These are phyloP conservation scores for Acanthiza pusilla DNA, from an alignment of 2,797 vertebrate species.

Conservation along the genomic window DNA sequence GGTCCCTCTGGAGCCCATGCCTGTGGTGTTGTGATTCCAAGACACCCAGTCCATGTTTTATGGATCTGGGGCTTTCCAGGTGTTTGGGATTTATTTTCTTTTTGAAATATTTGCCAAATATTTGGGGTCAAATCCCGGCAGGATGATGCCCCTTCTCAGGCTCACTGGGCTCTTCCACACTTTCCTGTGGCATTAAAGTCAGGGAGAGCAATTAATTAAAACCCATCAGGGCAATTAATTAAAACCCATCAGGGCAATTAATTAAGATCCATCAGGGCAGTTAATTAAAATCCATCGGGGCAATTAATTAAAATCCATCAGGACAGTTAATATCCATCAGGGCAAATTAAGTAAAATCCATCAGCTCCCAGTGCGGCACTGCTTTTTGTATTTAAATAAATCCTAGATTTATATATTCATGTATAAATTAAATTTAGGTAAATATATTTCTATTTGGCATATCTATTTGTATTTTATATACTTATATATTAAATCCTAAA, in stretches of 20 bases:
- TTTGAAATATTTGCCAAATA: background rate
- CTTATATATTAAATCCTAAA: no score
- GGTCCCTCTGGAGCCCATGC: background rate
- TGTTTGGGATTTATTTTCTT: background rate
- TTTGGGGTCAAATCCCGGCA: background rate
- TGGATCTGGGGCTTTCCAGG: background rate
- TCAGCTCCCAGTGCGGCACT: background rate
- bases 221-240: background rate
- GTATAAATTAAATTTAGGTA: background rate
- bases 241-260: background rate
- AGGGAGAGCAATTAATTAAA: background rate
- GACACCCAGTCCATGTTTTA: background rate
- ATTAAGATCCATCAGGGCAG: background rate
- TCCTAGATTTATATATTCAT: background rate
- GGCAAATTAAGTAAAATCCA: background rate
- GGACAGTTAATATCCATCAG: background rate
- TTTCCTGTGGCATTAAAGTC: background rate
- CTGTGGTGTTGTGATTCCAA: background rate
- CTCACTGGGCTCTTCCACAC: rapidly evolving
- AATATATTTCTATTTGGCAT: background rate
- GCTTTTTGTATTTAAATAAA: background rate
- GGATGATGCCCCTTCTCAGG: rapidly evolving
- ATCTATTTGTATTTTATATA: background rate
- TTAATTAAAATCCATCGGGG: background rate
- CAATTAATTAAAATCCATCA: background rate